Percentiles rank a stretch among this genome's conserved stretches.
Conservation (phyloP, 2,797 vertebrate genomes). For the Champsocephalus gunnari region DNA sequence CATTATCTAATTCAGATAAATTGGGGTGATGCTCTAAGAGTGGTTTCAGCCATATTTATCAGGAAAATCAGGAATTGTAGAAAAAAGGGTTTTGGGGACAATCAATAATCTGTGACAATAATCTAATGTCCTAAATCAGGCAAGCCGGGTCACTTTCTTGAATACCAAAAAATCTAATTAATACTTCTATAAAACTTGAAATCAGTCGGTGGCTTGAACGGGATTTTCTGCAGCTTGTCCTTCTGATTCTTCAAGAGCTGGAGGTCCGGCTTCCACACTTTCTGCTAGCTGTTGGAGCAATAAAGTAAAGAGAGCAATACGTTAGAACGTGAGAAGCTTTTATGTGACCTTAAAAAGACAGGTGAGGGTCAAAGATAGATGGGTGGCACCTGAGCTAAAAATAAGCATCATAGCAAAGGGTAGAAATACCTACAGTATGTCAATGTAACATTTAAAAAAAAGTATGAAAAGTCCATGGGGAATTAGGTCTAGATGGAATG, state of each 20-base stretch:
- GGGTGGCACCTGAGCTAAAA: neutral
- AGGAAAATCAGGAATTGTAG: neutral
- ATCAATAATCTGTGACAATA: neutral
- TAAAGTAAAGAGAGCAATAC: neutral
- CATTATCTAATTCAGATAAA: slow-evolving; percentile 62
- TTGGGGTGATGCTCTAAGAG: neutral
- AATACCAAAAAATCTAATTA: neutral
- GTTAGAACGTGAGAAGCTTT: neutral
- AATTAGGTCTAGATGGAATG: neutral
- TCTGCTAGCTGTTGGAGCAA: slow-evolving; percentile 36
- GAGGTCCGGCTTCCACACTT: neutral
- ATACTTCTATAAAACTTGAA: neutral
- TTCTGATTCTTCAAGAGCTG: slow-evolving; percentile 16
- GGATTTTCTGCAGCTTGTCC: slow-evolving; percentile 1
- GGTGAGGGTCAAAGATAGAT: too few species aligned
- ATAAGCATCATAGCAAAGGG: neutral
- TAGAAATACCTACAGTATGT: neutral
- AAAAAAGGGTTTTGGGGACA: neutral
- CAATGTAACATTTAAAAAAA: neutral
- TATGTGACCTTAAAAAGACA: too few species aligned
- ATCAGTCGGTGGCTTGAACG: neutral
- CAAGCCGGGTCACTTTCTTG: neutral
- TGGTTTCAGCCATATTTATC: neutral
- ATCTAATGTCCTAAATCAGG: neutral
- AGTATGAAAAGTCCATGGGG: neutral